Evolutionary conservation across 2,797 vertebrate genomes (phyloP), one percentile per base, ranked within the genome.

Genomic region (Sebastes minor): DNA sequence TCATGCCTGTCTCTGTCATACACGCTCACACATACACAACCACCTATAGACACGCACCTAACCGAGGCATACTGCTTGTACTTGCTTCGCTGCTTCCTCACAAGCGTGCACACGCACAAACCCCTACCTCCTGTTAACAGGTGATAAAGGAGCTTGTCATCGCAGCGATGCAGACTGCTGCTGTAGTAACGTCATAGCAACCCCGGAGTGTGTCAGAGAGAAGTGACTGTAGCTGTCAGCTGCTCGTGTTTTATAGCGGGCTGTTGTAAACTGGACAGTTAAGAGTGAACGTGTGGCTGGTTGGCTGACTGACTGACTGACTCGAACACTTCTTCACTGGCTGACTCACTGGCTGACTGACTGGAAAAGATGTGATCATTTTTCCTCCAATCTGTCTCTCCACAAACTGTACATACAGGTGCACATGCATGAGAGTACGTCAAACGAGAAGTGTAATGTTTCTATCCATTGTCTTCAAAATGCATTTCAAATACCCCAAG

Each of bases 131-230:
- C 89, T 93, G 92, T 92, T 94, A 90, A 82, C 89, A 92, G 90
- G 91, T 96, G 95, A 97, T 92, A 84, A 93, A 95, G 80, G 88
- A 94, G 90, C 79, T 75, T 90, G 91, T 91, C 90, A 89, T 38
- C 2, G 71, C 35, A 28, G 81, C 18, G 53, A 85, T 80, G 81
- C 56, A 81, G 85, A 80, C 85, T 64, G 80, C 88, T 78, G 81
- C 84, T 6, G 78, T 69, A 20, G 82, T 35, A 81, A 85, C 81
- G 74, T 84, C 88, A 86, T 33, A 18, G 85, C 71, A 55, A 60
- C 87, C 81, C 90, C 90, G 91, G 78, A 79, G 80, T 95, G 91
- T 95, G 93, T 95, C 94, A 69, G 89, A 84, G 67, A 88, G 69
- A 91, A 93, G 89, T 89, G 89, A 94, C 91, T 92, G 87, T 70